Evolutionary conservation across 2,888 invertebrate genomes (phyloP), one percentile per base, ranked within the genome.

Genomic region (Eupithecia subumbrata): DNA sequence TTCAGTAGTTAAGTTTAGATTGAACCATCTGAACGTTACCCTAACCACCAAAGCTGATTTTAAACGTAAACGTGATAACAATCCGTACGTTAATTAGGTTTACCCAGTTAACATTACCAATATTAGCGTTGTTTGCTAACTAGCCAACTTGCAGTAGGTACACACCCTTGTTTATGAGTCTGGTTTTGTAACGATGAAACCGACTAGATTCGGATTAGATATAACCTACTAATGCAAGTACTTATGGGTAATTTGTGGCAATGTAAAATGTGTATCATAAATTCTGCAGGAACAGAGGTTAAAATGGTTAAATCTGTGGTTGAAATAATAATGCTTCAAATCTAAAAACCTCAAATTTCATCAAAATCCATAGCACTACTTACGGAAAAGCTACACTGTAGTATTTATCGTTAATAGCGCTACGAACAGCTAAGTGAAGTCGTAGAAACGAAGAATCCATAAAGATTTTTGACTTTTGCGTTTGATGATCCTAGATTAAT

Each of bases 11-110:
- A 30, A 34, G 22, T 25, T 60, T 25, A 60, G n/a, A 34, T 34
- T 34, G 18, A 64, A 64, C 64, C 34, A 8, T 14, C 25, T 2
- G 43, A 12, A 22, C 43, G 45, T 68, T 68, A 22, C 14, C 22
- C 52, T 34, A 69, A 48, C 69, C 25, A 25, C 25, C 43, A 69
- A 48, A 69, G 69, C 48, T 43, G 66, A 45, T 63, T 72, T 66
- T 48, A 69, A 73, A 70, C 69, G 72, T 76, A 40, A 73, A 71
- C 70, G 66, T 67, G 70, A 76, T 70, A 73, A 63, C 72, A 72
- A 73, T 60, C 68, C 40, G 63, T 30, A 67, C 63, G 73, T 37
- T 76, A 76, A 76, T 76, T 76, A 71, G 67, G 76, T 73, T 76
- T 76, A 72, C 71, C 63, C 56, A 63, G 68, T 73, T 67, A 25